Conservation (phyloP, 2,888 invertebrate species). For the Masnerella sp. region DNA sequence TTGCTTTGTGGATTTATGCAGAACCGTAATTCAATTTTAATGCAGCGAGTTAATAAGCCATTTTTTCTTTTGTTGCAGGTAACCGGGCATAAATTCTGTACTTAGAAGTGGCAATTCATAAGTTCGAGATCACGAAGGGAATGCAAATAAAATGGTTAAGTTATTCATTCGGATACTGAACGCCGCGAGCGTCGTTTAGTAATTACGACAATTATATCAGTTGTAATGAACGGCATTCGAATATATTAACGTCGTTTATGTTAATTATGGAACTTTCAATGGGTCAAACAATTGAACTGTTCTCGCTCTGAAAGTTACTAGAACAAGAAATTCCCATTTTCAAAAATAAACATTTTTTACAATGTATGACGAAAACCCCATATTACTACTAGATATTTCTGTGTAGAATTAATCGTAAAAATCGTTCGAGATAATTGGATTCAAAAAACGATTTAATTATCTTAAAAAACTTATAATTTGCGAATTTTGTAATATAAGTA, state of each 20-base stretch:
- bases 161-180: slow-evolving; percentile 36
- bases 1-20: slow-evolving; percentile 30
- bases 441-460: too few relatives aligned
- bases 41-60: slow-evolving; percentile 33
- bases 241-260: slow-evolving; percentile 31
- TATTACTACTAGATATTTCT: too few relatives aligned
- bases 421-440: too few relatives aligned
- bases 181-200: slow-evolving; percentile 28
- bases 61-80: slow-evolving; percentile 35
- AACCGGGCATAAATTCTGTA: slow-evolving; percentile 31
- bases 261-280: slow-evolving; percentile 10
- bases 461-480: too few relatives aligned
- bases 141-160: slow-evolving; percentile 45
- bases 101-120: slow-evolving; percentile 34
- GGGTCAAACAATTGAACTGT: too few relatives aligned
- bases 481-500: too few relatives aligned
- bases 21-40: slow-evolving; percentile 39
- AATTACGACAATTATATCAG: slow-evolving; percentile 41
- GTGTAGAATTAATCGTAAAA: too few relatives aligned
- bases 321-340: too few relatives aligned
- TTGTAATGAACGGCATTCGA: slow-evolving; percentile 26
- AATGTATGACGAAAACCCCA: too few relatives aligned
- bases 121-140: slow-evolving; percentile 32
- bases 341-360: too few relatives aligned
- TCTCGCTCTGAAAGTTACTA: too few relatives aligned